Evolutionary conservation across 2,797 vertebrate species (phyloP).

Genomic region (Sylvia borin): DNA sequence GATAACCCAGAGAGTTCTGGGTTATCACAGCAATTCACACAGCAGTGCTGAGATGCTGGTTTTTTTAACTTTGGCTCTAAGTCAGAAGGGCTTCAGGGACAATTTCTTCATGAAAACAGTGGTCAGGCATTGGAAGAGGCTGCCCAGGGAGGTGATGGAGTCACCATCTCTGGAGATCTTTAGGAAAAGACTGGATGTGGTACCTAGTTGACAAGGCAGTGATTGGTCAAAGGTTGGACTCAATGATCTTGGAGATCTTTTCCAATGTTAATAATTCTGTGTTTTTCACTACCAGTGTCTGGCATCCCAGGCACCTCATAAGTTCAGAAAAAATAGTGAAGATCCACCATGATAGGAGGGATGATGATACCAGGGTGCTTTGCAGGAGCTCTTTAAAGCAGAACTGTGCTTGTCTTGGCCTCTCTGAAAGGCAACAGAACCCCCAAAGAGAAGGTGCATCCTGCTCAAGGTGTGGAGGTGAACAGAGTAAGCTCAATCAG

Average conservation of each 20-base stretch:
- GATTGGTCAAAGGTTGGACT: rapidly evolving
- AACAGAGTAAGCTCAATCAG: not conserved
- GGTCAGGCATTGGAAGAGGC: not conserved
- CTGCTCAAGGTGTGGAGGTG: not conserved
- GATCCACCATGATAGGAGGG: not conserved
- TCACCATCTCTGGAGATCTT: not conserved
- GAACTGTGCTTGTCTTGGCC: not conserved
- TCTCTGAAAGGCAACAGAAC: not conserved
- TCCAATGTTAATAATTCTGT: not conserved
- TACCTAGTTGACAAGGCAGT: not conserved
- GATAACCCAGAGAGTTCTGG: not conserved
- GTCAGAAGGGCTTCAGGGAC: not conserved
- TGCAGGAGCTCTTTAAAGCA: not conserved
- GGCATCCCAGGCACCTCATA: not conserved
- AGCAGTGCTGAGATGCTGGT: not conserved
- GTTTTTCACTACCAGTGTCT: not conserved
- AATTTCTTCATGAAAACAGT: not conserved
- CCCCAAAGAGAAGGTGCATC: not conserved
- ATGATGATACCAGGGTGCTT: not conserved
- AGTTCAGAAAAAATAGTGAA: not conserved
- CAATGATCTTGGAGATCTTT: not conserved
- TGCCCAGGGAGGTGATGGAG: not conserved
- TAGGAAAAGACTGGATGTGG: not conserved
- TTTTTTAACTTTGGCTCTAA: not conserved
- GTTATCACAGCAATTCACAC: not conserved